Base-by-base conservation (phyloP, 2,888 invertebrate species). In the Tiliacea aurago region DNA sequence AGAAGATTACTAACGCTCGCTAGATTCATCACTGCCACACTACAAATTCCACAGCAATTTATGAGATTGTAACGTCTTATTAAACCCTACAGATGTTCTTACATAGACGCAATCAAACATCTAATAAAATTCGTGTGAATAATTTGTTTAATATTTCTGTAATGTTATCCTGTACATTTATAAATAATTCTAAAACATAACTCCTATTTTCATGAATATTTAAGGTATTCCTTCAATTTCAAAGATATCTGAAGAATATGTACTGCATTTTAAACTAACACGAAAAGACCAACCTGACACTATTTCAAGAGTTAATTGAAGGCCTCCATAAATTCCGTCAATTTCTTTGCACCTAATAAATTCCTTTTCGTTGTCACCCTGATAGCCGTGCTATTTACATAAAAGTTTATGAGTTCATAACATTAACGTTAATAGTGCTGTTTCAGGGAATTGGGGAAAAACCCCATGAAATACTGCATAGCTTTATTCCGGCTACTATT, bases 11-110 rank as follows among this genome's bases (percentile, higher is more conserved):
- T 78, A 70, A 61, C 69, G 71, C 78, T 75, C 76, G 78, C 87
- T 83, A 87, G 76, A 89, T 91, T 85, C 87, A 89, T 91, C 89
- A 88, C 88, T 90, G 87, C 86, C 91, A 89, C 86, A 84, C 82
- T 86, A 90, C 89, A 91, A 91, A 91, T 90, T 90, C 87, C 83
- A 76, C 70, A 77, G 77, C 87, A 85, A 90, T 88, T 89, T 89
- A 90, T 88, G 86, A 88, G 73, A 75, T 76, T 78, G 70, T 49
- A 63, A 75, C 75, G 62, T 74, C 77, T 80, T 74, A 70, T 76
- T 78, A 76, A 82, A 77, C 74, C 64, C 49, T 66, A 78, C 85
- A 79, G 55, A 80, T 86, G 77, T 77, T 66, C 67, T 65, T 18
- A n/a, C n/a, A 56, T n/a, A 66, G 49, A 75, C 45, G 45, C 53